Evolutionary conservation across 2,888 invertebrate genomes (phyloP), one percentile per base, ranked within the genome.

Genomic region (Netelia melanura): DNA sequence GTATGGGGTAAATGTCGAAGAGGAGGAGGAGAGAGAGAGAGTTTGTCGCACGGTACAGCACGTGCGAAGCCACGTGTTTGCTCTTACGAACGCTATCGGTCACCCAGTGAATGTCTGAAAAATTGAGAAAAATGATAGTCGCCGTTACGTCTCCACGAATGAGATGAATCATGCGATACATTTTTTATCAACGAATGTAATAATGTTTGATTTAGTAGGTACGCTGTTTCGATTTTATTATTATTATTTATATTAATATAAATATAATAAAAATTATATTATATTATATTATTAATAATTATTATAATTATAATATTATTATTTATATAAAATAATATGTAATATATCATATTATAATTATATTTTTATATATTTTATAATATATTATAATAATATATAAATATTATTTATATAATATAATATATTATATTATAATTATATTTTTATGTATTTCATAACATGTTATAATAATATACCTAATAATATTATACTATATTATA

Each of bases 41-140:
- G 30, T 44, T 14, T n/a, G 23, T 14, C 38, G 65, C 17, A 64
- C 62, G 48, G 10, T 48, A 43, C 21, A 54, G 44, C 84, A 86
- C 86, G 84, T 84, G 84, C 81, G 64, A 0, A 44, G 81, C 75
- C 86, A 84, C 84, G 81, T 81, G 84, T 71, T 23, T 17, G 23
- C 56, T 75, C 52, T 54, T 38, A 14, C 48, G n/a, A 10, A 44
- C 77, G 10, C 10, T 54, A 64, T 81, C 84, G 21, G 68, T 75
- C 70, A 74, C 74, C 44, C 56, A 23, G 74, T 38, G 54, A 67
- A 68, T 30, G 68, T 78, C 84, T 78, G 76, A 17, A 81, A 81
- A 83, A 84, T 77, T 52, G 30, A 70, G 62, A 80, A 83, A 83
- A 72, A 68, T 75, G 5, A 30, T 9, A 54, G 10, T 1, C 8